Conservation (phyloP, 1,140 invertebrate species). For the Drosophila gunungcola region DNA sequence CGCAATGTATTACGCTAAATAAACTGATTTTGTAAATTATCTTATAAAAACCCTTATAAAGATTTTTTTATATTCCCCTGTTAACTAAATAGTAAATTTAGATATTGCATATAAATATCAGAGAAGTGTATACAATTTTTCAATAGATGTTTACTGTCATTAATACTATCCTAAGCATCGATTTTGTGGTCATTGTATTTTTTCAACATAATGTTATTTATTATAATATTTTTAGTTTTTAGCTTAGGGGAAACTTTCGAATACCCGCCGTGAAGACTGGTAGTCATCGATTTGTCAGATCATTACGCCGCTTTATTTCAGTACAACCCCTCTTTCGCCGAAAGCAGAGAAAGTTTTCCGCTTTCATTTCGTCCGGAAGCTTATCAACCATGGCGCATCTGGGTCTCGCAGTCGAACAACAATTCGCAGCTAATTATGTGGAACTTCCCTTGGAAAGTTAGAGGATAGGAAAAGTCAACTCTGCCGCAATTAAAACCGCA, state of each 20-base stretch:
- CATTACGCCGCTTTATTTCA: slow-evolving; percentile 3
- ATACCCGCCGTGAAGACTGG: slow-evolving; percentile 15
- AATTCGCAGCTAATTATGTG: slow-evolving; percentile 78
- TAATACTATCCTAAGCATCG: too few species aligned
- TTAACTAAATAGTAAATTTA: too few species aligned
- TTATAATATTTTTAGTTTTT: neutral
- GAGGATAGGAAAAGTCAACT: slow-evolving; percentile 31
- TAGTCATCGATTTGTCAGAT: slow-evolving; percentile 30
- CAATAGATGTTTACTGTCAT: too few species aligned
- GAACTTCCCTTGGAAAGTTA: slow-evolving; percentile 41
- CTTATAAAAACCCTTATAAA: too few species aligned
- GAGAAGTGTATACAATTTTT: too few species aligned
- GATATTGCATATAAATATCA: too few species aligned
- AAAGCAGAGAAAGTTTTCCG: slow-evolving; percentile 46
- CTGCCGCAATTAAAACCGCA: slow-evolving; percentile 78
- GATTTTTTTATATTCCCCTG: too few species aligned
- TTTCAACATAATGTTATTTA: slow-evolving; percentile 1
- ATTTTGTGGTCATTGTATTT: neutral
- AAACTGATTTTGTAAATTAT: too few species aligned
- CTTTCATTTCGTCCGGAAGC: slow-evolving; percentile 29
- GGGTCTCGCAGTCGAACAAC: slow-evolving; percentile 33
- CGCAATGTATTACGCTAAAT: too few species aligned
- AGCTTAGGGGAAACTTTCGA: slow-evolving; percentile 16
- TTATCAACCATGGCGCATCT: slow-evolving; percentile 61
- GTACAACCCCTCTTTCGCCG: slow-evolving; percentile 5